Percentiles rank a stretch among this genome's conserved stretches.
Evolutionary conservation across 2,888 invertebrate genomes (phyloP).

Genomic region (Arctia plantaginis): DNA sequence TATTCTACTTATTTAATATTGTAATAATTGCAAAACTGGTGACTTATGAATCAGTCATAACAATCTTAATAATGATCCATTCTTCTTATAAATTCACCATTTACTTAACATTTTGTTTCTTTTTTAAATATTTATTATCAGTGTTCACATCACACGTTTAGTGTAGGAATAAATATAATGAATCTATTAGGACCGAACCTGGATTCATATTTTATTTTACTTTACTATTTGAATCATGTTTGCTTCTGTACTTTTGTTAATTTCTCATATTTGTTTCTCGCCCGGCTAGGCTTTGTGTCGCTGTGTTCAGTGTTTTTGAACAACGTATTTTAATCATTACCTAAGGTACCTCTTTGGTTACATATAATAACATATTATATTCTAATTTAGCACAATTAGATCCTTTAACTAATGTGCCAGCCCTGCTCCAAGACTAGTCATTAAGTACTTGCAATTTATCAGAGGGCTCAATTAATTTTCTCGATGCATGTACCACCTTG

Average conservation of each 20-base stretch:
- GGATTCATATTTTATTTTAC: not conserved
- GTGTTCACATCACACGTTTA: not conserved
- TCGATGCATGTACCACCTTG: constrained; percentile 54
- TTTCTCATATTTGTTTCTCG: not conserved
- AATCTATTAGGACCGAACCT: not conserved
- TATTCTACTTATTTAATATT: not conserved
- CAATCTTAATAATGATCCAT: not conserved
- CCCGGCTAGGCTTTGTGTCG: not conserved
- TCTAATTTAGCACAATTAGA: not conserved
- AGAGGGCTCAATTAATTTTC: constrained; percentile 61
- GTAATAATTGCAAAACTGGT: not conserved
- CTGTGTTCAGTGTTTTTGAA: no score
- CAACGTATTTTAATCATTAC: no score
- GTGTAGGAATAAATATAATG: not conserved
- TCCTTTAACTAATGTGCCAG: not conserved
- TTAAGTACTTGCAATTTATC: constrained; percentile 15
- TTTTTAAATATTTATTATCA: no score
- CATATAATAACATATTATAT: not conserved
- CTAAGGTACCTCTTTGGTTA: not conserved
- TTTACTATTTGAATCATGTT: not conserved
- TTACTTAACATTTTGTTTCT: no score
- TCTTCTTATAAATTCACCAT: not conserved
- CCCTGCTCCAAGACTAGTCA: not conserved
- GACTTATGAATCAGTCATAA: not conserved
- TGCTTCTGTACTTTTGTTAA: not conserved